Evolutionary conservation across 2,888 invertebrate genomes (phyloP).

Genomic region (Podabrus alpinus): DNA sequence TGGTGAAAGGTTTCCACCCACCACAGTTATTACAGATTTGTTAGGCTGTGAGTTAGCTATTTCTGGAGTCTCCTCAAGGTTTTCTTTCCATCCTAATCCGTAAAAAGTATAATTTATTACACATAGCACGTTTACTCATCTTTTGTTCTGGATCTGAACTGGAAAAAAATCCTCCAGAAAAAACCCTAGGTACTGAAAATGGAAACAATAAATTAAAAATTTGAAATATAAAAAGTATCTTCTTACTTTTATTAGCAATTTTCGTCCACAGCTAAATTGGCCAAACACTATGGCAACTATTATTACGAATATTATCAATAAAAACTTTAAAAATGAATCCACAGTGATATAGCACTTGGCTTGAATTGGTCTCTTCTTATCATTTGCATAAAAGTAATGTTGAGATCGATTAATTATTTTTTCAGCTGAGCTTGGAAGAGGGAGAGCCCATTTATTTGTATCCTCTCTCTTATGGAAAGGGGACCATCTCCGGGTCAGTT

Average conservation of each 20-base stretch:
- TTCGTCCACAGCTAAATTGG: slow-evolving; percentile 63
- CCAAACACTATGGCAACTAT: slow-evolving; percentile 65
- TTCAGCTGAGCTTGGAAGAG: slow-evolving; percentile 83
- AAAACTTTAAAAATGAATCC: slow-evolving; percentile 58
- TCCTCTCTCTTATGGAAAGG: not conserved
- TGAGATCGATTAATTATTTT: slow-evolving; percentile 84
- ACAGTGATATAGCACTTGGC: slow-evolving; percentile 67
- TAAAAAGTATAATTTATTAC: slow-evolving; percentile 72
- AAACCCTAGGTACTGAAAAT: slow-evolving; percentile 48
- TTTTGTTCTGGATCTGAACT: slow-evolving; percentile 67
- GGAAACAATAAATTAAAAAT: slow-evolving; percentile 1
- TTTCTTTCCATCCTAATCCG: slow-evolving; percentile 79
- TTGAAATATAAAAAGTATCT: slow-evolving; percentile 42
- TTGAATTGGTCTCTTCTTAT: slow-evolving; percentile 76
- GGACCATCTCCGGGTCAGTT: not conserved
- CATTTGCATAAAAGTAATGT: slow-evolving; percentile 68
- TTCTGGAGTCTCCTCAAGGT: slow-evolving; percentile 61
- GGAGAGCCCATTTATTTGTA: slow-evolving; percentile 40
- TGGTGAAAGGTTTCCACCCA: slow-evolving; percentile 74
- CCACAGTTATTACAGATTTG: slow-evolving; percentile 68
- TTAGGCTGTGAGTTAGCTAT: slow-evolving; percentile 64
- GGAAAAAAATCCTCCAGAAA: slow-evolving; percentile 70
- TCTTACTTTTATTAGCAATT: slow-evolving; percentile 64
- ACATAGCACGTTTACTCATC: slow-evolving; percentile 62
- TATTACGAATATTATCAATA: slow-evolving; percentile 61